Evolutionary conservation across 2,113 vertebrate species (phyloP).

Genomic region (Alectura lathami): DNA sequence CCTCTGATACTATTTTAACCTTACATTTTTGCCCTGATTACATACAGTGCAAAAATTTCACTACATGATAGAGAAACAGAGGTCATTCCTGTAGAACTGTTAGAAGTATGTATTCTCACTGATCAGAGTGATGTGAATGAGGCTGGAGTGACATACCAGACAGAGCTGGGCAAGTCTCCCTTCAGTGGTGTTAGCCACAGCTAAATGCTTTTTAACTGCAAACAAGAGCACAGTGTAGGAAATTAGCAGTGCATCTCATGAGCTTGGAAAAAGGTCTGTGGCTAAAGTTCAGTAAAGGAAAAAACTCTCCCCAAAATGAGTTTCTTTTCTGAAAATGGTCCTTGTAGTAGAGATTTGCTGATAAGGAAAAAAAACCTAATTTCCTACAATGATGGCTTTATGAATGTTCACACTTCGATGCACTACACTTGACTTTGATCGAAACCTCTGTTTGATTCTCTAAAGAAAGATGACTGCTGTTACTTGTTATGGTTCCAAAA

Average conservation of each 20-base stretch:
- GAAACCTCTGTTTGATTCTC: background rate
- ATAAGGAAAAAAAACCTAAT: background rate
- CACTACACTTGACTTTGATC: background rate
- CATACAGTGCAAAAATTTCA: background rate
- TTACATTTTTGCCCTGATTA: background rate
- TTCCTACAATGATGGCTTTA: slow-evolving; percentile 22
- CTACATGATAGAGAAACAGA: background rate
- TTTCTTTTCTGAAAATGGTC: background rate
- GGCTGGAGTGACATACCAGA: background rate
- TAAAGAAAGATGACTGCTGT: background rate
- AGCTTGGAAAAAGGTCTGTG: slow-evolving; percentile 1
- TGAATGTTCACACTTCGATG: background rate
- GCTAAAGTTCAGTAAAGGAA: background rate
- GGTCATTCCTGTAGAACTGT: background rate
- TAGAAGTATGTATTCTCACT: background rate
- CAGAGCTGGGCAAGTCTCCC: background rate
- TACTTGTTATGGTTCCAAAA: background rate
- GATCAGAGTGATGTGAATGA: background rate
- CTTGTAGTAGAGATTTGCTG: background rate
- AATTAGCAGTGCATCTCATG: background rate
- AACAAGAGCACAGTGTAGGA: background rate
- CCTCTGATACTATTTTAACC: background rate
- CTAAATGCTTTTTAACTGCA: slow-evolving; percentile 23
- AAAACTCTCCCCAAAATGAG: background rate
- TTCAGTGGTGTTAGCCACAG: background rate